Evolutionary conservation across 2,797 vertebrate species (phyloP).

Genomic region (Pseudochirops corinnae): DNA sequence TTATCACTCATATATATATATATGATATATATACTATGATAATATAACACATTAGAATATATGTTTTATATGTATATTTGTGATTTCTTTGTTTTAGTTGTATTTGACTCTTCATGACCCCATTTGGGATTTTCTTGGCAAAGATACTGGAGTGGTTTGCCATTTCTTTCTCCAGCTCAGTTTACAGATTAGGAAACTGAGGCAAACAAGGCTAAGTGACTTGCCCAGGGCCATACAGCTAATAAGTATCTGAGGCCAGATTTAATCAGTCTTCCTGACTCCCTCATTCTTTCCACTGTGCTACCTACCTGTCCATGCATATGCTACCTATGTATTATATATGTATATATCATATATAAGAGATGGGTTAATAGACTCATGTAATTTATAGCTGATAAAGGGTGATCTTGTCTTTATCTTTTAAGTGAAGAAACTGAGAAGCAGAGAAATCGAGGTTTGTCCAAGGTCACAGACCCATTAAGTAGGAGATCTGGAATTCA

Average conservation of each 20-base stretch:
- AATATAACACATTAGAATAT: not conserved
- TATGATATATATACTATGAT: not conserved
- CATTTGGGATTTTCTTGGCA: not conserved
- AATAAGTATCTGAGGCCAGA: not conserved
- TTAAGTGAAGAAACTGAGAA: not conserved
- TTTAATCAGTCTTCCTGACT: not conserved
- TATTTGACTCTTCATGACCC: not conserved
- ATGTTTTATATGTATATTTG: not conserved
- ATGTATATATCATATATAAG: no score
- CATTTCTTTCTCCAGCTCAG: not conserved
- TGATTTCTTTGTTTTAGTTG: not conserved
- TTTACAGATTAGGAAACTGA: not conserved
- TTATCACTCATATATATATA: not conserved
- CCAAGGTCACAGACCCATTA: not conserved
- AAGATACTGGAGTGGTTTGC: not conserved
- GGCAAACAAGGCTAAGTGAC: not conserved
- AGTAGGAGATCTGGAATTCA: not conserved
- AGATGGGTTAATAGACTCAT: not conserved
- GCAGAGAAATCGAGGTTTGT: not conserved
- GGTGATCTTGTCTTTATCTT: not conserved
- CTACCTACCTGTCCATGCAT: not conserved
- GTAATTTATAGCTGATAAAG: not conserved
- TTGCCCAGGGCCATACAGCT: not conserved
- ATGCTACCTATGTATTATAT: not conserved
- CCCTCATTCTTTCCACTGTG: not conserved